These are phyloP conservation scores for Plagodis dolabraria DNA, from an alignment of 2,888 invertebrate genomes.

Conservation along the genomic window DNA sequence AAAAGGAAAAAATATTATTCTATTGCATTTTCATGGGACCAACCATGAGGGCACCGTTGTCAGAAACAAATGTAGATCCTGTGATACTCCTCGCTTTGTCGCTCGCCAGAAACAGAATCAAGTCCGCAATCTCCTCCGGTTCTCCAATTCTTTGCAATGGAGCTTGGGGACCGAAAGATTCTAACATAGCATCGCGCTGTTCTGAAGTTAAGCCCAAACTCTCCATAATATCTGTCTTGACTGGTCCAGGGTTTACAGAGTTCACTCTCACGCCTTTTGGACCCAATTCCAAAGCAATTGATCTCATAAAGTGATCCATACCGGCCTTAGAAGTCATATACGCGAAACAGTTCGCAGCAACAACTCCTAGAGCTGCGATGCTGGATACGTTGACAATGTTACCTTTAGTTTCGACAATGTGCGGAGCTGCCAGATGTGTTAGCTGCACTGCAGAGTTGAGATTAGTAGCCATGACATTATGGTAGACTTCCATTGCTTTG, in stretches of 20 bases:
- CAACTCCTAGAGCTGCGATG: conserved; percentile 14
- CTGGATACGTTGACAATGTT: conserved; percentile 89
- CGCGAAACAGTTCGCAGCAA: conserved; percentile 12
- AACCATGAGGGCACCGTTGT: conserved; percentile 26
- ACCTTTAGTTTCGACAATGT: conserved; percentile 58
- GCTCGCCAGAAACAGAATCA: conserved; percentile 43
- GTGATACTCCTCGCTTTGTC: conserved; percentile 47
- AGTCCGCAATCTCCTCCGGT: conserved; percentile 46
- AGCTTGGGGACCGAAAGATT: not conserved
- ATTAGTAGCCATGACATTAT: conserved; percentile 31
- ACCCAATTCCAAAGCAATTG: conserved; percentile 86
- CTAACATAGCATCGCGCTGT: not conserved
- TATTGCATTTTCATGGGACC: not conserved
- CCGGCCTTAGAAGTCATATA: conserved; percentile 43
- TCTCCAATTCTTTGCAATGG: conserved; percentile 27
- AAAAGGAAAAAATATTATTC: not conserved
- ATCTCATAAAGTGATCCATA: conserved; percentile 44
- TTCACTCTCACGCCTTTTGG: conserved; percentile 88
- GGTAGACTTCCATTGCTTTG: conserved; percentile 26
- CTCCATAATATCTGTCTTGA: conserved; percentile 16
- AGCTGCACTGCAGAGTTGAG: conserved; percentile 30
- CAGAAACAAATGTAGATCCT: conserved; percentile 35
- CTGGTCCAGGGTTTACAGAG: conserved; percentile 41
- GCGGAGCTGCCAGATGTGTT: conserved; percentile 37
- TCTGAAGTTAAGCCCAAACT: not conserved